Percentiles rank a stretch among this genome's conserved stretches.
These are phyloP conservation scores for Embidobia sp. DNA, from an alignment of 2,888 invertebrate genomes.

Conservation along the genomic window DNA sequence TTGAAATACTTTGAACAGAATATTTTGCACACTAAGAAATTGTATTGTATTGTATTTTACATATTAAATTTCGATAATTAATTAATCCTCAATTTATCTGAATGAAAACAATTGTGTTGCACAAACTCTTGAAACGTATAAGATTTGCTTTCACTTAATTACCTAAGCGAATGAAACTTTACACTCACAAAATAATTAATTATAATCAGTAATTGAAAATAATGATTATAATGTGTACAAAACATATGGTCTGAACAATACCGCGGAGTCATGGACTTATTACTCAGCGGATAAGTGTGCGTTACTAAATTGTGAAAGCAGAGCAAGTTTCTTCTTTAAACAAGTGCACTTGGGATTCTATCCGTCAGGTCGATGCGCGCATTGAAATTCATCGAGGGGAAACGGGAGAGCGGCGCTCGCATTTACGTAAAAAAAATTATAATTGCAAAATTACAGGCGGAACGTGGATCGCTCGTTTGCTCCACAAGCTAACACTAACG, in stretches of 20 bases:
- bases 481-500: conserved; percentile 15
- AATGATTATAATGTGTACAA: conserved; percentile 37
- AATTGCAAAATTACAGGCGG: conserved; percentile 58
- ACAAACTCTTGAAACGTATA: no score
- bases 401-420: conserved; percentile 22
- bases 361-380: conserved; percentile 39
- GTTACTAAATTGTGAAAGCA: conserved; percentile 66
- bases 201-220: conserved; percentile 42
- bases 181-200: neutral
- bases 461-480: conserved; percentile 25
- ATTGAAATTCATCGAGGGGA: conserved; percentile 51
- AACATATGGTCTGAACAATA: conserved; percentile 46
- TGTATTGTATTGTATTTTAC: no score
- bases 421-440: conserved; percentile 57
- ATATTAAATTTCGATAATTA: no score
- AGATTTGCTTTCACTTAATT: no score
- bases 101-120: no score
- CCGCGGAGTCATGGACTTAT: conserved; percentile 59
- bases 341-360: conserved; percentile 63
- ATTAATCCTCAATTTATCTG: no score
- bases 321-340: conserved; percentile 67
- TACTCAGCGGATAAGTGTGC: conserved; percentile 48
- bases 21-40: no score
- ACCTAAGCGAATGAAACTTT: neutral
- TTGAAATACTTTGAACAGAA: no score